Base-by-base conservation (phyloP, 2,888 invertebrate genomes). In the Scaeva pyrastri region DNA sequence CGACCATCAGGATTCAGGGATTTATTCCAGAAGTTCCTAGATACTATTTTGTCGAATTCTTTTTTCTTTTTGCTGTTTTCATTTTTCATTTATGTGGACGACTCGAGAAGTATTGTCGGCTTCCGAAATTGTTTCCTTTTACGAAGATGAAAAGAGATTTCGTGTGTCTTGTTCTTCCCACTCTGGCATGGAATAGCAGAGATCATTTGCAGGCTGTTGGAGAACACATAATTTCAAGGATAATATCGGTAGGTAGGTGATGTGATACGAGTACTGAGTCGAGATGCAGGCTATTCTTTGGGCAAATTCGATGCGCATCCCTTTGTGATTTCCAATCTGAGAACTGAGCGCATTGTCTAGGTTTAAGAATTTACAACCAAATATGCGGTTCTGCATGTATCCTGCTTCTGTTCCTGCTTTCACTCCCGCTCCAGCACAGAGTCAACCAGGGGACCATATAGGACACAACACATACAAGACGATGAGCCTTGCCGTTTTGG, bases 241-340 rank as follows among this genome's bases (percentile, higher is more conserved):
- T 78, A 83, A 48, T 76, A 71, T 1, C n/a, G 45, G 45, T 31
- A 31, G 31, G 31, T 31, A 5, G 31, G 6, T 1, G 31, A 31
- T 31, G 6, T 31, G 31, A n/a, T n/a, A n/a, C n/a, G n/a, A n/a
- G 31, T 31, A 31, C 31, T 31, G 3, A 4, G n/a, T 52, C 14
- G 45, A 52, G 8, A 41, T 60, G n/a, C 7, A 60, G 41, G 19
- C 50, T 45, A n/a, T 43, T 26, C 36, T 52, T 21, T 50, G 50
- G 39, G 14, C 36, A 36, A 52, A 31, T 58, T 71, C 41, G 56
- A 56, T 70, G 55, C 68, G 66, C 79, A 70, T 79, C 66, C 75
- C 60, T 72, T 71, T 76, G 55, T 41, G 66, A 80, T 85, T 80
- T 85, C 55, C 84, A 80, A 76, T 72, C 84, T 60, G 72, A 71